phyloP scores from a whole-genome alignment of 1,140 invertebrate genomes.

The Leptopilina boulardi region DNA sequence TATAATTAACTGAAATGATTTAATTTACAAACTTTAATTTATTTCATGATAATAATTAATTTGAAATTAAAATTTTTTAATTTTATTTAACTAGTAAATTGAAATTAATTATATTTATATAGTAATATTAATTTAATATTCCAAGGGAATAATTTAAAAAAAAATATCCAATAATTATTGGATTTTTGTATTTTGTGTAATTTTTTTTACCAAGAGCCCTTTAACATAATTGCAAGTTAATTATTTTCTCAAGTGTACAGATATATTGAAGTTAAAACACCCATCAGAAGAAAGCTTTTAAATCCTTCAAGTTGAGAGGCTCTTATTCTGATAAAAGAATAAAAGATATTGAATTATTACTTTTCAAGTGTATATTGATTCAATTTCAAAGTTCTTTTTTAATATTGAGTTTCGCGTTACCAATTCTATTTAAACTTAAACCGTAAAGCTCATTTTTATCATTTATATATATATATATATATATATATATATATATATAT shows the following conservation, averaged over 20 bases:
- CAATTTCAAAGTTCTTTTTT: slow-evolving; percentile 2
- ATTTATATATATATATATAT: too few species aligned
- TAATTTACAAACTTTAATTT: too few species aligned
- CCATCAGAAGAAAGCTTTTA: neutral
- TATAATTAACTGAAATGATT: too few species aligned
- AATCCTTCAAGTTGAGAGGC: neutral
- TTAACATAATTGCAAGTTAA: neutral
- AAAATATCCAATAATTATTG: too few species aligned
- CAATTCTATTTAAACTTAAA: neutral
- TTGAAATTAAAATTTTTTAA: too few species aligned
- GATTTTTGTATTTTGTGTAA: too few species aligned
- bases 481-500: too few species aligned
- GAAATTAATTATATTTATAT: too few species aligned
- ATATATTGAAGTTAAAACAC: neutral
- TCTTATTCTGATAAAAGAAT: neutral
- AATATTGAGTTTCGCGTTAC: neutral
- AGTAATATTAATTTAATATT: too few species aligned
- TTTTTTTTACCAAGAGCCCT: neutral
- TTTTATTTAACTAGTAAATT: too few species aligned
- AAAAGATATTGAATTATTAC: slow-evolving; percentile 4
- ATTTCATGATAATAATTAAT: too few species aligned
- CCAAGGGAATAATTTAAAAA: too few species aligned
- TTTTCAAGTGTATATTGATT: neutral
- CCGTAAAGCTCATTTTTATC: neutral
- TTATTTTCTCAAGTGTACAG: neutral